Evolutionary conservation across 2,888 invertebrate genomes (phyloP), one percentile per base, ranked within the genome.

Genomic region (Schrankia costaestrigalis): DNA sequence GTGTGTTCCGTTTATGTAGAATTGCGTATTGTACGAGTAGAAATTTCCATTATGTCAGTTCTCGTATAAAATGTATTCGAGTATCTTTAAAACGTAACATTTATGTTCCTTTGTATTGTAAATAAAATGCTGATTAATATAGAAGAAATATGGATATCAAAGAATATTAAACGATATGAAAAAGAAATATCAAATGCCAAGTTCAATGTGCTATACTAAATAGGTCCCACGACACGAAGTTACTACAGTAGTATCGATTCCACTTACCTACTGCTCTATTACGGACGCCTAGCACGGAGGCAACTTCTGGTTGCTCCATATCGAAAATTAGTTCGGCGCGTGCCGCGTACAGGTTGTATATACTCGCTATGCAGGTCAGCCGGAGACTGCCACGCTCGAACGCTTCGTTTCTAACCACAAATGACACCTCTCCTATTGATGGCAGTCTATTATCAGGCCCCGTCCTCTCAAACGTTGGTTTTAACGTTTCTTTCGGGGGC

Each of bases 281-380:
- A 43, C 91, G 89, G 42, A 93, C 93, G 57, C 93, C 93, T 56
- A 93, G 81, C 59, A 94, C 93, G 36, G 93, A 93, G 42, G 93
- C 93, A 58, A 93, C 91, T 75, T 92, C 90, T 40, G 94, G 93
- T 63, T 91, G 91, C 75, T 93, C 93, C 82, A 93, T 93, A 73
- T 92, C 92, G 62, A 93, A 86, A 56, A 90, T 82, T 46, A 91
- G 81, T 71, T 91, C 92, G 33, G 90, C 88, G 50, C 90, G 86
- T 53, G 90, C 89, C 51, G 89, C 89, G 75, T 93, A 92, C 56
- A 93, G 82, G 71, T 91, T 90, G 83, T 92, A 92, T 72, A 93
- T 86, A 57, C 89, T 90, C 35, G 92, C 93, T 60, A 91, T 89
- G 75, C 93, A 93, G 56, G 90, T 89, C 51, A 93, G 82, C 43